Base-by-base conservation (phyloP, 2,888 invertebrate species). In the Plebejus anna region DNA sequence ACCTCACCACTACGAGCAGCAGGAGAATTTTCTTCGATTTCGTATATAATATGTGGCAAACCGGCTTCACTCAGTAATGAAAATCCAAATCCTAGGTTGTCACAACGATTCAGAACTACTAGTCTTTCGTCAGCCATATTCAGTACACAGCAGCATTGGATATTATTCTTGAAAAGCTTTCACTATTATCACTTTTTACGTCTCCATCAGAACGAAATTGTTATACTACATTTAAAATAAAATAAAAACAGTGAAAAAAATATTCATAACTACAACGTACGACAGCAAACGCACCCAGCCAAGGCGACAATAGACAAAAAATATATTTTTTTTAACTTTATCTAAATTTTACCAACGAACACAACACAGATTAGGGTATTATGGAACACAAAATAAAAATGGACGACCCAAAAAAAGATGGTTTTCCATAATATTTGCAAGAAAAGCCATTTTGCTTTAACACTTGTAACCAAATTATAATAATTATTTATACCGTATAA, bases 1-100 rank as follows among this genome's bases (percentile, higher is more conserved):
- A 97, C 97, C 96, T 97, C 96, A 89, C 97, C 97, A 92, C 97
- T 97, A 89, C 97, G 97, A 85, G 97, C 97, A 82, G 98, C 98
- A 90, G 98, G 98, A 84, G 98, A 98, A 94, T 98, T 97, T 92
- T 98, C 98, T 88, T 97, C 96, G 89, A 98, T 98, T 94, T 98
- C 97, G 94, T 98, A 98, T 91, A 98, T 97, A 90, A 98, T 97
- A 89, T 98, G 98, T 88, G 98, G 98, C 92, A 97, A 96, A 90
- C 97, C 98, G 88, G 97, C 97, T 93, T 97, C 97, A 83, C 98
- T 97, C 88, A 98, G 95, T 86, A 98, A 94, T 85, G 98, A 98
- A 95, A 98, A 98, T 86, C 98, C 98, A 90, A 98, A 97, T 89
- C 98, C 97, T 91, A 96, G 95, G 94, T 96, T 96, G 94, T 97